Evolutionary conservation across 1,140 invertebrate species (phyloP).

Genomic region (Ephestia elutella): DNA sequence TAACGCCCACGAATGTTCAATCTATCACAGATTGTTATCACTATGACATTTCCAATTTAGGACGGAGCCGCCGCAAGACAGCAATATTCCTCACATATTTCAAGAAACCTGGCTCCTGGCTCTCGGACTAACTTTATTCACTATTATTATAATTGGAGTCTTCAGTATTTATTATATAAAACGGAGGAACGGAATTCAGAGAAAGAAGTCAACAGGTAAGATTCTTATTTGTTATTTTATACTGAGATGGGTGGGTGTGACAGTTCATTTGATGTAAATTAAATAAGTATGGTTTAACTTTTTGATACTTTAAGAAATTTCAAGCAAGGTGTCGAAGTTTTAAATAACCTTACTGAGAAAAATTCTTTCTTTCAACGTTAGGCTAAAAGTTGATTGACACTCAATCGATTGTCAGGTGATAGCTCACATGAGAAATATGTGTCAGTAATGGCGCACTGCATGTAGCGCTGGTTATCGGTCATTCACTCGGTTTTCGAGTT

Average conservation of each 20-base stretch:
- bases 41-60: conserved; percentile 26
- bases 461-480: neutral
- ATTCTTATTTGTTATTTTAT: no score
- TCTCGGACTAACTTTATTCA: conserved; percentile 55
- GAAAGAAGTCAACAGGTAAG: conserved; percentile 60
- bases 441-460: neutral
- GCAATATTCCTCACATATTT: conserved; percentile 52
- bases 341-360: no score
- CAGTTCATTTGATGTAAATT: no score
- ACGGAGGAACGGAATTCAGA: conserved; percentile 53
- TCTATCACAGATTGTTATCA: conserved; percentile 6
- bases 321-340: no score
- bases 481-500: neutral
- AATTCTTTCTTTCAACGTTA: no score
- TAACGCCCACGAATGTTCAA: neutral
- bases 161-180: conserved; percentile 63
- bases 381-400: neutral
- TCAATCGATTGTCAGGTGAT: neutral
- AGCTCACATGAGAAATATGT: neutral
- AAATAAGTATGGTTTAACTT: no score
- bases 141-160: conserved; percentile 53
- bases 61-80: conserved; percentile 60
- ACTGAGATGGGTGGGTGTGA: no score
- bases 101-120: conserved; percentile 65
- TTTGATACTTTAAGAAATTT: no score